phyloP scores from a whole-genome alignment of 23 tunicate species.

The Styela clava region DNA sequence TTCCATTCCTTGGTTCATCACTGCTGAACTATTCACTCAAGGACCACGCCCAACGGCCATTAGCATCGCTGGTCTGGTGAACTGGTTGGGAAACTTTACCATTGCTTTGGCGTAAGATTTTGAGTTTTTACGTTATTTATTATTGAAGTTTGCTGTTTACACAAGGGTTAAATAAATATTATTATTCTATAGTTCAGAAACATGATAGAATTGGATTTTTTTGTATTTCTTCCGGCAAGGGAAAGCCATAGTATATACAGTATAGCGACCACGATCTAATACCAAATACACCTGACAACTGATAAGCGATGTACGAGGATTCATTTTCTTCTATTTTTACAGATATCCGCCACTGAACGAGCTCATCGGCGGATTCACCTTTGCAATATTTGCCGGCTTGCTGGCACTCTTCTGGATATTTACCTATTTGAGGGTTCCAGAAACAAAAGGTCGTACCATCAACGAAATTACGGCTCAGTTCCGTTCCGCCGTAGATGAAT shows the following conservation, averaged over 20 bases:
- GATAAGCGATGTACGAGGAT: no score
- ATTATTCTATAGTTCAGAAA: neutral
- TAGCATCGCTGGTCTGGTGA: conserved; percentile 76
- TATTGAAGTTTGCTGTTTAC: neutral
- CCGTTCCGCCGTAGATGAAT: neutral
- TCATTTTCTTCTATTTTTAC: conserved; percentile 9
- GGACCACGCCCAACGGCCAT: conserved; percentile 80
- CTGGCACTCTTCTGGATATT: conserved; percentile 62
- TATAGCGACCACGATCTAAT: no score
- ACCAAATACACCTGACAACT: no score
- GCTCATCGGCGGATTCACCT: conserved; percentile 83
- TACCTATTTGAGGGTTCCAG: conserved; percentile 86
- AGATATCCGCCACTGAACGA: conserved; percentile 71
- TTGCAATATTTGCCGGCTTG: conserved; percentile 81
- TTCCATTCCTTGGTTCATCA: conserved; percentile 96
- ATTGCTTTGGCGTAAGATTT: conserved; percentile 80
- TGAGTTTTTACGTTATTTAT: no score
- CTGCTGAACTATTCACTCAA: conserved; percentile 88
- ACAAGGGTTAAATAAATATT: neutral
- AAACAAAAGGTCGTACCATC: conserved; percentile 84
- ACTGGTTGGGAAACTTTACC: conserved; percentile 89
- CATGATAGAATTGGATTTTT: no score
- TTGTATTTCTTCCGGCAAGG: no score
- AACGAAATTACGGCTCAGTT: conserved; percentile 70
- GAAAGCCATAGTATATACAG: no score